Base-by-base conservation (phyloP, 1,140 invertebrate species). In the Teleopsis dalmanni region DNA sequence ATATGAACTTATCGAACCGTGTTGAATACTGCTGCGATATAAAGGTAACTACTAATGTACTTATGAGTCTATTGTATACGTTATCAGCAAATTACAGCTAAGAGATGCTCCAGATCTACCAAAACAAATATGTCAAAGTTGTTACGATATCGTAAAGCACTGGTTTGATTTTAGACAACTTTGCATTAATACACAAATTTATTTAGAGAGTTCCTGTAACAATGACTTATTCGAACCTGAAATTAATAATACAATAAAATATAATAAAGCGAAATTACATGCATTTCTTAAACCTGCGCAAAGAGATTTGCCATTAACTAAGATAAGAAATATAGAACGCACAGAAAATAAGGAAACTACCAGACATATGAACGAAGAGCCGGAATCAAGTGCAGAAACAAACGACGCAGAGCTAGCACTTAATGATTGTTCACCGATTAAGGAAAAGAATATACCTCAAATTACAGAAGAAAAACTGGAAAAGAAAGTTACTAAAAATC, bases 141-240 rank as follows among this genome's bases (percentile, higher is more conserved):
- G 64, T 31, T 56, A 45, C 2, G 60, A 60, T 21, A 62, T 59
- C 42, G 48, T 59, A 1, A 29, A 41, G 2, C 59, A 62, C 55
- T 67, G 64, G 64, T 53, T 42, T 14, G 60, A 49, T 18, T 67
- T 67, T 36, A 61, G 61, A 0, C 51, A 62, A 51, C 51, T 67
- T 59, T 66, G 64, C 25, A 46, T 62, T 1, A 64, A 67, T 13
- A 51, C 64, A 5, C 59, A 67, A 26, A 49, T 60, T 5, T 67
- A 59, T 40, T 51, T 61, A 47, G 58, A 56, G 40, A 56, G 50
- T 33, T 37, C 35, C 10, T 48, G 31, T 33, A 35, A 48, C 11
- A 35, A 48, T 44, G n/a, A n/a, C n/a, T n/a, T n/a, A n/a, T 19
- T 26, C 6, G 45, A 47, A 13, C 11, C 31, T 10, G 33, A 36